A percentile compares a stretch with the other conserved stretches of the same genome.
Conservation (phyloP, 2,797 vertebrate species). For the Austrolebias charrua region DNA sequence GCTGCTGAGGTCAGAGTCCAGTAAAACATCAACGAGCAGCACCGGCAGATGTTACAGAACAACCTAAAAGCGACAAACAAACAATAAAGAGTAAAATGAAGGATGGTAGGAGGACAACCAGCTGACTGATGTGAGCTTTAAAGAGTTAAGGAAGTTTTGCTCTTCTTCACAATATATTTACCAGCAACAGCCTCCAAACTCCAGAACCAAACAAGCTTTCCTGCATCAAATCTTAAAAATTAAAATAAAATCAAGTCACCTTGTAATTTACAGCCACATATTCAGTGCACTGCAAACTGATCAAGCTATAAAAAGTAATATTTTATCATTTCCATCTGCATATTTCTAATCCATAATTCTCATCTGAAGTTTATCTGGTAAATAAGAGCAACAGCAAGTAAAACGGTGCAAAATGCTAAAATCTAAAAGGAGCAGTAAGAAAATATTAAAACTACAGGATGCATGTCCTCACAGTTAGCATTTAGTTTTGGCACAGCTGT, state of each 20-base stretch:
- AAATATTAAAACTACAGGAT: conserved; percentile 15
- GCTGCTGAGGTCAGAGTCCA: conserved; percentile 9
- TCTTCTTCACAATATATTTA: conserved; percentile 15
- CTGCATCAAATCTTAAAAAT: neutral
- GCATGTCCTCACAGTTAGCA: conserved; percentile 39
- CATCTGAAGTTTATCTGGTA: neutral
- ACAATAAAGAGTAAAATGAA: conserved; percentile 16
- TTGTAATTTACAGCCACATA: neutral
- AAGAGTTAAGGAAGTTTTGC: conserved; percentile 30
- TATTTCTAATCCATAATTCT: too few species aligned
- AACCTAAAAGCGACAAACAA: conserved; percentile 2
- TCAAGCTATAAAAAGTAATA: neutral
- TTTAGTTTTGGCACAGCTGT: conserved; percentile 63
- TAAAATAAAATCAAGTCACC: neutral
- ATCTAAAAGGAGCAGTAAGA: conserved; percentile 18
- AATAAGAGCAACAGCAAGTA: neutral
- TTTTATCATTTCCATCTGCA: neutral
- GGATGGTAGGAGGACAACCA: conserved; percentile 23
- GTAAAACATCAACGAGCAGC: neutral
- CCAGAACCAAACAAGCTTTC: neutral
- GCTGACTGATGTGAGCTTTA: conserved; percentile 39
- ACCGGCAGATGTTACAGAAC: neutral
- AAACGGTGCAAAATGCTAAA: conserved; percentile 3
- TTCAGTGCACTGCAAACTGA: neutral
- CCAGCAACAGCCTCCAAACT: neutral